Evolutionary conservation across 2,113 vertebrate genomes (phyloP), one percentile per base, ranked within the genome.

Genomic region (Aphyosemion australe): DNA sequence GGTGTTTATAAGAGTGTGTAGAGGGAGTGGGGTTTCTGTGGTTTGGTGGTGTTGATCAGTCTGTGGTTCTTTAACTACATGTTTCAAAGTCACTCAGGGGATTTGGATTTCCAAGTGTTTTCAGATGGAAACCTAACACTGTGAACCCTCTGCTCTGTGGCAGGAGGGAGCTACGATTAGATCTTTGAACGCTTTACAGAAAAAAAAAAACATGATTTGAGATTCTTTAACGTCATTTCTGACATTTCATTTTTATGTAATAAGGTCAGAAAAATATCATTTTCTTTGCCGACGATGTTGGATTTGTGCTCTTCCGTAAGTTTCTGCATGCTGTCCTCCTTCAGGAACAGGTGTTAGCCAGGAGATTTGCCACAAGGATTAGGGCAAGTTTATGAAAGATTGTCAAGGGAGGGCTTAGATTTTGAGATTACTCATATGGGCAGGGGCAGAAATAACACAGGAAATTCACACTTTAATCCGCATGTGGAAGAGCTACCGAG

Each of bases 381-480:
- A 84, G 47, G 62, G 74, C 84, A 85, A 74, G 21, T 88, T 87
- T 76, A 64, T 55, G 54, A 73, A 60, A 77, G 76, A 85, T 74
- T 84, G 67, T 71, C 74, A 60, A 16, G 69, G 13, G 26, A 72
- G 46, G 68, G 63, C 66, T 72, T 71, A 82, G 80, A 82, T 80
- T 79, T 80, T 66, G 39, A 87, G 89, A 89, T 90, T 85, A 88
- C 19, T 76, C 61, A 81, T 73, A 83, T 72, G 74, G 66, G 65
- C 50, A 68, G 50, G 34, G 46, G 69, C 52, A 78, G 72, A 21
- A 77, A 72, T 71, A 66, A 84, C 32, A 78, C 58, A 69, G 82
- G 83, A 85, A 81, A 85, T 76, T 87, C 83, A 74, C 68, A 78
- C 78, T 85, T 67, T 81, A 89, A 88, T 90, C 86, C 69, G 49